phyloP scores from a whole-genome alignment of 1,140 invertebrate species.

The Colletes latitarsis region DNA sequence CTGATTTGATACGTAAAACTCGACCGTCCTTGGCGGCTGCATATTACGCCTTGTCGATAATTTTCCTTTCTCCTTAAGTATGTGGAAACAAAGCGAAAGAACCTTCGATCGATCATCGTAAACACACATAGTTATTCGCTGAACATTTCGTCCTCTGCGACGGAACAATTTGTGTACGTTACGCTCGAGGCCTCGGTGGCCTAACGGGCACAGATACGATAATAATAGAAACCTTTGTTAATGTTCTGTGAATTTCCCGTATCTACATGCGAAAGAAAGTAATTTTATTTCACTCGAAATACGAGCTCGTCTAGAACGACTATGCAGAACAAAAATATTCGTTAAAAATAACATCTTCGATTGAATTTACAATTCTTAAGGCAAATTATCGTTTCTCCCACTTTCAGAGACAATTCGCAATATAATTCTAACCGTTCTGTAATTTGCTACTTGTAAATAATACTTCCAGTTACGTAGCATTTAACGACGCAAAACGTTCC shows the following conservation, averaged over 20 bases:
- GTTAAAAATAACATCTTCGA: no score
- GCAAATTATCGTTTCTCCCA: no score
- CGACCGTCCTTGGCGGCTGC: slow-evolving; percentile 8
- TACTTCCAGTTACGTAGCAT: no score
- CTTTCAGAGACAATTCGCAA: no score
- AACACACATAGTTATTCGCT: neutral
- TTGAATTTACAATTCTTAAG: no score
- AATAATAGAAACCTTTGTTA: slow-evolving; percentile 10
- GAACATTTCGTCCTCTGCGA: neutral
- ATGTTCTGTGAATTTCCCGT: slow-evolving; percentile 9
- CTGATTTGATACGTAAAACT: neutral
- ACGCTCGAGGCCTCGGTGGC: neutral
- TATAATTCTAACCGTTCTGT: no score
- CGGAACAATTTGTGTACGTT: slow-evolving; percentile 23
- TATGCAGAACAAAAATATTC: no score
- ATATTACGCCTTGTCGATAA: neutral
- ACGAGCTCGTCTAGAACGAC: no score
- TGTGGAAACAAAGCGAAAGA: slow-evolving; percentile 20
- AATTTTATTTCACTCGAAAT: neutral
- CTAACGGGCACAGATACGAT: neutral
- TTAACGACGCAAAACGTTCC: no score
- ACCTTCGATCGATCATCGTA: no score
- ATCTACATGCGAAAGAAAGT: neutral
- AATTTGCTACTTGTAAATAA: no score
- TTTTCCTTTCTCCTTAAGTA: slow-evolving; percentile 22